Evolutionary conservation across 2,113 vertebrate genomes (phyloP).

Genomic region (Muntiacus reevesi): DNA sequence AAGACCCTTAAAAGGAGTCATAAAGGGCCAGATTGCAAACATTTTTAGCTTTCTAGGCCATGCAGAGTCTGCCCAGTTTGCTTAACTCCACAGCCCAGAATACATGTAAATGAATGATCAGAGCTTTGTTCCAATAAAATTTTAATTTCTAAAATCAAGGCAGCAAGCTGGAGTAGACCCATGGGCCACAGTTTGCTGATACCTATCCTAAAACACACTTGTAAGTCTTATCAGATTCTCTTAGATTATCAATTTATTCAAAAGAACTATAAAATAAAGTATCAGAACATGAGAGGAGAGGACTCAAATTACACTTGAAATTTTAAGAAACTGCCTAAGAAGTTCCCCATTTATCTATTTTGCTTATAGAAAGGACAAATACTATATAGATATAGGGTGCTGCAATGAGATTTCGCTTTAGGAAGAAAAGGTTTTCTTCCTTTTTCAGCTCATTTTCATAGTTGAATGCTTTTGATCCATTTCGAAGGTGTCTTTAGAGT

Average conservation of each 20-base stretch:
- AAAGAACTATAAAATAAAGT: background rate
- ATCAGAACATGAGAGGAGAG: background rate
- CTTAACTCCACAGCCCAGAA: background rate
- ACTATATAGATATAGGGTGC: background rate
- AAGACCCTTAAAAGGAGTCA: background rate
- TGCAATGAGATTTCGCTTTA: background rate
- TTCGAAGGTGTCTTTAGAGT: conserved; percentile 1
- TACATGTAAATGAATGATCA: background rate
- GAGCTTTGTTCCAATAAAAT: background rate
- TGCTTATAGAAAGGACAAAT: background rate
- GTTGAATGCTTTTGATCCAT: background rate
- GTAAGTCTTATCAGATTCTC: background rate
- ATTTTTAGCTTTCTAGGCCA: background rate
- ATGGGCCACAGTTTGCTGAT: background rate
- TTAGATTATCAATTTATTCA: background rate
- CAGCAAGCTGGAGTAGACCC: background rate
- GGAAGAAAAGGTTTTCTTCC: background rate
- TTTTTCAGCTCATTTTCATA: conserved; percentile 14
- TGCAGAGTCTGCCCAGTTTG: background rate
- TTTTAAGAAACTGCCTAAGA: conserved; percentile 6
- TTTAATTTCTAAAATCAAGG: background rate
- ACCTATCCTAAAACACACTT: background rate
- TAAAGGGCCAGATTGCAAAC: background rate
- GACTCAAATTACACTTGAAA: background rate
- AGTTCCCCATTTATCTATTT: background rate